These are phyloP conservation scores for Tetragnatha versicolor DNA, from an alignment of 1,140 invertebrate genomes.

Conservation along the genomic window DNA sequence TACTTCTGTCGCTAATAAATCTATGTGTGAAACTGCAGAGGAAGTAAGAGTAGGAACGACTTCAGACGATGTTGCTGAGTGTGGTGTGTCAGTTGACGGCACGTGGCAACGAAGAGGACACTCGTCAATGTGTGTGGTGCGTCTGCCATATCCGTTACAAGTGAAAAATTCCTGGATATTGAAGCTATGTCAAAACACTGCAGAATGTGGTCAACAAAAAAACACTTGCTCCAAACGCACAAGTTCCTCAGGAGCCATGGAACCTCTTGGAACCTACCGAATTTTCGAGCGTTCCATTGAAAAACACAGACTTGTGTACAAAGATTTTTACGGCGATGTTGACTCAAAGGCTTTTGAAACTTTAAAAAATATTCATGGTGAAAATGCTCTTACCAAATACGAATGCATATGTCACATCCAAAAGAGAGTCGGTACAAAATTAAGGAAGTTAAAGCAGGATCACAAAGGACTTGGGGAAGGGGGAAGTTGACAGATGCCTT, in stretches of 20 bases:
- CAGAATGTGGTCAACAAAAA: not conserved
- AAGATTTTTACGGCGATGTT: not conserved
- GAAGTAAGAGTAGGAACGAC: too few relatives aligned
- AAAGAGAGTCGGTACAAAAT: too few relatives aligned
- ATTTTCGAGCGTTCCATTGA: not conserved
- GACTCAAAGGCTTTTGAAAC: not conserved
- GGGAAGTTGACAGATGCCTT: not conserved
- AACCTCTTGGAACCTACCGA: not conserved
- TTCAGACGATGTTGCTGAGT: too few relatives aligned
- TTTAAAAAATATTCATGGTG: not conserved
- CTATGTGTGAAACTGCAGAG: not conserved
- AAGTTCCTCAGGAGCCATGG: slow-evolving; percentile 44
- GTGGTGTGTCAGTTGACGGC: not conserved
- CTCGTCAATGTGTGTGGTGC: not conserved
- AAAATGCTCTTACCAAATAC: not conserved
- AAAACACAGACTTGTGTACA: not conserved
- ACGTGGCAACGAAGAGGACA: not conserved
- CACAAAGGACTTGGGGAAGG: slow-evolving; percentile 6
- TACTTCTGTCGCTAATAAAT: not conserved
- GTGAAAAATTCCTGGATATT: not conserved
- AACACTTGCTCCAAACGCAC: slow-evolving; percentile 21
- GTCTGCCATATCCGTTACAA: not conserved
- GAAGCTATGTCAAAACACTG: not conserved
- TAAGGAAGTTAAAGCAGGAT: too few relatives aligned
- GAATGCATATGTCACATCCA: not conserved